These are phyloP conservation scores for Bucorvus abyssinicus DNA, from an alignment of 2,797 vertebrate genomes.

Conservation along the genomic window DNA sequence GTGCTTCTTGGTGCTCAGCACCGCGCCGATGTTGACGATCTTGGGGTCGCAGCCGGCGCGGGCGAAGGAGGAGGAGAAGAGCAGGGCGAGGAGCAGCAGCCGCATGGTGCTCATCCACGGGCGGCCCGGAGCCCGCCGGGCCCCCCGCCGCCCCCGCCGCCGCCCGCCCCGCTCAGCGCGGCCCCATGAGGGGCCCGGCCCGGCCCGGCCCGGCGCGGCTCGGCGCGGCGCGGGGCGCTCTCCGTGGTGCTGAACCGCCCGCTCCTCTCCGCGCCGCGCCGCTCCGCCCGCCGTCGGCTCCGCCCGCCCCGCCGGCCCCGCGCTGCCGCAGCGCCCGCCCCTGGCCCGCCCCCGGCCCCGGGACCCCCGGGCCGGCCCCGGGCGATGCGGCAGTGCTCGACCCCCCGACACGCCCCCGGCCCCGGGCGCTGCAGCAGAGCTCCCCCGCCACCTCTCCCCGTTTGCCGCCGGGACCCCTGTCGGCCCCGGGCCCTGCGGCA, in stretches of 20 bases:
- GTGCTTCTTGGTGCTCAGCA: conserved; percentile 95
- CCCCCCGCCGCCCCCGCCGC: neutral
- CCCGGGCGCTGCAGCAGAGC: too few relatives aligned
- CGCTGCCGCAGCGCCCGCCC: neutral
- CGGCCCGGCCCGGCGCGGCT: too few relatives aligned
- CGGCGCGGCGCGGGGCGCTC: too few relatives aligned
- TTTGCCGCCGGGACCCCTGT: too few relatives aligned
- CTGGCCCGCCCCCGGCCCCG: neutral
- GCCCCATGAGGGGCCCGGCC: neutral
- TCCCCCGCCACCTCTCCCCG: too few relatives aligned
- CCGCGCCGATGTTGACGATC: conserved; percentile 94
- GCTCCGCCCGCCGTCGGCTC: neutral
- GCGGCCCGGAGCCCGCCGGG: conserved; percentile 37
- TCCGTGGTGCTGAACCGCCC: neutral
- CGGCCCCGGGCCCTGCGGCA: neutral
- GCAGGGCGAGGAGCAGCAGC: conserved; percentile 85
- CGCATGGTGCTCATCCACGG: conserved; percentile 81
- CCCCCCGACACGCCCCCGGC: neutral
- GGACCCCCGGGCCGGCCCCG: neutral
- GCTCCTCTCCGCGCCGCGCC: neutral
- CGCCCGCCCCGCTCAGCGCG: neutral
- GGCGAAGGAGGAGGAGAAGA: conserved; percentile 88
- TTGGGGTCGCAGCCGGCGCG: conserved; percentile 92
- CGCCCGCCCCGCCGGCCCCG: neutral
- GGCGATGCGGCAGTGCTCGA: neutral